Evolutionary conservation across 2,113 vertebrate genomes (phyloP).

Genomic region (Phocoena sinus): DNA sequence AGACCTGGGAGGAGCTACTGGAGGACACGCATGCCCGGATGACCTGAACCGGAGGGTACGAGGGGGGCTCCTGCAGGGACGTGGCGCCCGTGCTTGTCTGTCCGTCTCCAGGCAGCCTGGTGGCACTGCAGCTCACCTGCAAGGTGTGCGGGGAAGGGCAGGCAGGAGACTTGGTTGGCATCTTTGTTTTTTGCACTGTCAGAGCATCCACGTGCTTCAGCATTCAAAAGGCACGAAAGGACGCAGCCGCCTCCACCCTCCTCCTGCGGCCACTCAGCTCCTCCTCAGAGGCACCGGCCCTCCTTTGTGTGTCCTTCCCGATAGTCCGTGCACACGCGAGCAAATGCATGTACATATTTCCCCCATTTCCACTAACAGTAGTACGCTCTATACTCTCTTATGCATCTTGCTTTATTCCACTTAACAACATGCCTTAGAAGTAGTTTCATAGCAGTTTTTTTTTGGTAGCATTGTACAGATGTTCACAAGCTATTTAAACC

Average conservation of each 20-base stretch:
- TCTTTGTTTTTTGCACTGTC: neutral
- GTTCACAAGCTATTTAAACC: neutral
- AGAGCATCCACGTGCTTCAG: neutral
- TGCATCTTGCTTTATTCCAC: neutral
- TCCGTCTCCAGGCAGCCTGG: constrained; percentile 69
- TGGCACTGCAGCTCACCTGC: constrained; percentile 73
- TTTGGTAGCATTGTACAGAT: neutral
- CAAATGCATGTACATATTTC: rapidly evolving
- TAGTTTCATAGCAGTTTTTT: neutral
- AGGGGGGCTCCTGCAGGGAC: constrained; percentile 32
- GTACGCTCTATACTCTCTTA: neutral
- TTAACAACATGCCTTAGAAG: neutral
- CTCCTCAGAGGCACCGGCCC: neutral
- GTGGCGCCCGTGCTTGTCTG: neutral
- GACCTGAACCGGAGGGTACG: constrained; percentile 51
- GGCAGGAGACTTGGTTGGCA: neutral
- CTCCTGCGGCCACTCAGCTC: neutral
- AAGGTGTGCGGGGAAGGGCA: neutral
- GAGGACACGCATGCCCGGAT: constrained; percentile 74
- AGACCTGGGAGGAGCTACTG: constrained; percentile 77
- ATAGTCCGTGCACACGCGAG: rapidly evolving
- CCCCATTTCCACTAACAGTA: neutral
- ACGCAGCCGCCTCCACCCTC: no score
- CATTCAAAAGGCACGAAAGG: neutral
- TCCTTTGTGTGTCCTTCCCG: neutral